phyloP scores from a whole-genome alignment of 2,797 vertebrate species.

The Melanitta fusca region DNA sequence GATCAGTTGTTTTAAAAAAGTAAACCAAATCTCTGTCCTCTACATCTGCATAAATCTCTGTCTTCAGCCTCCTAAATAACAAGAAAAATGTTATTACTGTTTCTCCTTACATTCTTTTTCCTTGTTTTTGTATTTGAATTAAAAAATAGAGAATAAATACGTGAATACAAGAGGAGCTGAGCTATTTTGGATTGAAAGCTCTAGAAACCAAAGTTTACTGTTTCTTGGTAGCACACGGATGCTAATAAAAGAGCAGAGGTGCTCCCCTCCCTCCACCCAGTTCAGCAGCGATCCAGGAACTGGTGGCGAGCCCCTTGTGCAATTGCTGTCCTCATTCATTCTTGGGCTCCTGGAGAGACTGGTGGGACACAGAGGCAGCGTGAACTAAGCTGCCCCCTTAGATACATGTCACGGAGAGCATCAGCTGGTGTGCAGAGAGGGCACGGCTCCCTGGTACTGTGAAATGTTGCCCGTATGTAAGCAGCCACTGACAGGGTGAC shows the following conservation, averaged over 20 bases:
- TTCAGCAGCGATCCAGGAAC: background rate
- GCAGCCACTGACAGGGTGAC: background rate
- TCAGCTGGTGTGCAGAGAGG: background rate
- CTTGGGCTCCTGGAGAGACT: background rate
- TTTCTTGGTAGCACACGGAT: background rate
- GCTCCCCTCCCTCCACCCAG: background rate
- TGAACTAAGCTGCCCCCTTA: background rate
- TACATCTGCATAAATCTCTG: background rate
- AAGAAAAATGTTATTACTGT: background rate
- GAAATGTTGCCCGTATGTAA: background rate
- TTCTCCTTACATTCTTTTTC: background rate
- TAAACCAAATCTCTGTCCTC: background rate
- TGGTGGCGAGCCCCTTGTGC: background rate
- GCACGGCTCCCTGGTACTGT: background rate
- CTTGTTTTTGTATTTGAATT: background rate
- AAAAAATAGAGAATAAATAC: background rate
- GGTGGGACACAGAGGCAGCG: accelerated
- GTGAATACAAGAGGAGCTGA: background rate
- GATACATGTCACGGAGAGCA: background rate
- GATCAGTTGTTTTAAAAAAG: background rate
- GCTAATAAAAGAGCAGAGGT: background rate
- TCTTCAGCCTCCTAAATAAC: background rate
- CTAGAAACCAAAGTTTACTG: background rate
- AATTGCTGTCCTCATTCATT: background rate
- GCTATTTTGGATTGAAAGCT: background rate